phyloP scores from a whole-genome alignment of 2,797 vertebrate genomes.

The Clarias pachynema region DNA sequence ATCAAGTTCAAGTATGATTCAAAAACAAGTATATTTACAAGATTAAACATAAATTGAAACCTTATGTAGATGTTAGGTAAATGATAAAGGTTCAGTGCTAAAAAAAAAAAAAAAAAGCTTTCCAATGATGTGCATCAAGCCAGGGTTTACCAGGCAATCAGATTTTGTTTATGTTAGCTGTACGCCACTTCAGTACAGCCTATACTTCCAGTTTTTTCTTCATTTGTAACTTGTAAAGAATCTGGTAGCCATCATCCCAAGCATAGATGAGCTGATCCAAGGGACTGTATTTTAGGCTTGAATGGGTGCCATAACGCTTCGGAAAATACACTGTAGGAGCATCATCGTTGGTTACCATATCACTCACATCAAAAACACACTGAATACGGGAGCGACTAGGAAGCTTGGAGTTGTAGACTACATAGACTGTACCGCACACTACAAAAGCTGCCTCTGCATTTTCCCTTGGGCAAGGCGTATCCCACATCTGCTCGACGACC shows the following conservation, averaged over 20 bases:
- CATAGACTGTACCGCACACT: conserved; percentile 92
- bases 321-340: conserved; percentile 91
- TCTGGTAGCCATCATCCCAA: conserved; percentile 98
- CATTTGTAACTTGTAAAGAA: conserved; percentile 94
- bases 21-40: not conserved
- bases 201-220: conserved; percentile 85
- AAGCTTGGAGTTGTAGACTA: conserved; percentile 92
- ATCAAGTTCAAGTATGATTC: too few species aligned
- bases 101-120: not conserved
- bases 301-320: conserved; percentile 89
- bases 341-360: conserved; percentile 83
- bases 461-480: conserved; percentile 89
- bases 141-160: conserved; percentile 61
- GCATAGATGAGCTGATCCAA: conserved; percentile 90
- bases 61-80: not conserved
- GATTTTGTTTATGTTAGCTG: not conserved
- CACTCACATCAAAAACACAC: conserved; percentile 93
- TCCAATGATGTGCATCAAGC: not conserved
- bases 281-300: conserved; percentile 94
- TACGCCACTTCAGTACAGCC: not conserved
- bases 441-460: conserved; percentile 93
- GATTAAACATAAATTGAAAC: not conserved
- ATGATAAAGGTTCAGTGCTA: not conserved
- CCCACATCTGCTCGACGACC: conserved; percentile 95
- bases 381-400: conserved; percentile 92